Conservation (phyloP, 1,140 invertebrate genomes). For the Drosophila punjabiensis region DNA sequence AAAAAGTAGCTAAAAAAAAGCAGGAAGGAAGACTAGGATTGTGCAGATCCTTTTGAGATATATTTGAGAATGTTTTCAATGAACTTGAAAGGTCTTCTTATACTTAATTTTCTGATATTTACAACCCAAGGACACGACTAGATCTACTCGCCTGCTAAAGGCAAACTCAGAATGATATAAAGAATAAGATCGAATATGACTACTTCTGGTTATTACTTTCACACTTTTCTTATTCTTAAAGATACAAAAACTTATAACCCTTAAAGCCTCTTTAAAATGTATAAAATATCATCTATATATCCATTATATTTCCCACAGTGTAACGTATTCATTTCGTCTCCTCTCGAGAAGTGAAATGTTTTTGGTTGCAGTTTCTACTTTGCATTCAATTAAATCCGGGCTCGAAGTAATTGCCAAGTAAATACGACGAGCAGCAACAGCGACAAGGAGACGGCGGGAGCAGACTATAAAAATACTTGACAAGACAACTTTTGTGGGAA, state of each 20-base stretch:
- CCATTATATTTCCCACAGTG: neutral
- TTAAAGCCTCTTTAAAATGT: neutral
- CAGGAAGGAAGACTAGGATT: too few relatives aligned
- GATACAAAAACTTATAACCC: neutral
- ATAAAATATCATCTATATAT: neutral
- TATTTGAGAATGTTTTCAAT: too few relatives aligned
- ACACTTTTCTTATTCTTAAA: neutral
- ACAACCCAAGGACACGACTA: too few relatives aligned
- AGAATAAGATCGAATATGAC: neutral
- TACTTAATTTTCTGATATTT: too few relatives aligned
- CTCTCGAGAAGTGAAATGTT: conserved; percentile 26
- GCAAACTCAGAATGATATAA: neutral
- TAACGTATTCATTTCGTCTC: conserved; percentile 1
- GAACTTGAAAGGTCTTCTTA: too few relatives aligned
- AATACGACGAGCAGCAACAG: conserved; percentile 26
- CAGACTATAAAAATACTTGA: conserved; percentile 37
- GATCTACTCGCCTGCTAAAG: neutral
- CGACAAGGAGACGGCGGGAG: neutral
- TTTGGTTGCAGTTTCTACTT: conserved; percentile 49
- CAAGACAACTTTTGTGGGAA: conserved; percentile 45
- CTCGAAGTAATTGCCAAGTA: conserved; percentile 54
- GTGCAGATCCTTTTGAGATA: too few relatives aligned
- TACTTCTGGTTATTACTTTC: neutral
- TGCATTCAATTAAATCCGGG: conserved; percentile 53
- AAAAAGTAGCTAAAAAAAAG: neutral